Base-by-base conservation (phyloP, 2,888 invertebrate species). In the Nesidiocoris tenuis region DNA sequence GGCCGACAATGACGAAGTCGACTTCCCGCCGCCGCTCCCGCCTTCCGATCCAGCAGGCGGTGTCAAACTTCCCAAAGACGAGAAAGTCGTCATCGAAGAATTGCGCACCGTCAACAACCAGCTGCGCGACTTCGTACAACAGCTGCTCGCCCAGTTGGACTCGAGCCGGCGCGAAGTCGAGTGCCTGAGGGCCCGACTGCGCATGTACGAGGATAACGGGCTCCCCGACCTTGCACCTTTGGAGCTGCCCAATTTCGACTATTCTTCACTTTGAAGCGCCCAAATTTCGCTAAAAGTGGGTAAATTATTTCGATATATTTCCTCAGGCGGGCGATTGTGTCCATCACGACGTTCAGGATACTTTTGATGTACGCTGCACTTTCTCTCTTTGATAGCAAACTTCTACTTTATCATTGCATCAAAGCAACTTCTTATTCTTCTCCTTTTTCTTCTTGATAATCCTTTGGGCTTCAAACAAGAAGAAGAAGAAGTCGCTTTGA, bases 21-120 rank as follows among this genome's bases (percentile, higher is more conserved):
- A 39, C 12, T 39, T 39, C 5, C 39, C 39, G 3, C 5, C 3
- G 12, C 3, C 12, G 3, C 12, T 12, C 5, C 22, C 61, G 0
- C 55, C 56, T 3, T 23, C 12, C 12, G n/a, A 54, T 17, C 17
- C 2, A 16, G 57, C 39, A 2, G 39, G 1, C 3, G 65, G 65
- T 9, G 64, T 75, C 19, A 77, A 77, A 65, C 76, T 74, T 80
- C 88, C 89, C 1, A 90, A 90, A 82, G 86, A 88, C 77, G 88
- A 88, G 67, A 84, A 86, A 71, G 86, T 85, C 23, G 87, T 90
- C 61, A 86, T 91, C 65, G 91, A 90, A 82, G 91, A 91, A 82
- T 83, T 91, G 61, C 87, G 87, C 82, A 88, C 87, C 64, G 83
- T 90, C 9, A 90, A 89, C 81, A 87, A 87, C 77, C 89, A 89